phyloP scores from a whole-genome alignment of 2,888 invertebrate genomes.

The Drosophila anomalipes region DNA sequence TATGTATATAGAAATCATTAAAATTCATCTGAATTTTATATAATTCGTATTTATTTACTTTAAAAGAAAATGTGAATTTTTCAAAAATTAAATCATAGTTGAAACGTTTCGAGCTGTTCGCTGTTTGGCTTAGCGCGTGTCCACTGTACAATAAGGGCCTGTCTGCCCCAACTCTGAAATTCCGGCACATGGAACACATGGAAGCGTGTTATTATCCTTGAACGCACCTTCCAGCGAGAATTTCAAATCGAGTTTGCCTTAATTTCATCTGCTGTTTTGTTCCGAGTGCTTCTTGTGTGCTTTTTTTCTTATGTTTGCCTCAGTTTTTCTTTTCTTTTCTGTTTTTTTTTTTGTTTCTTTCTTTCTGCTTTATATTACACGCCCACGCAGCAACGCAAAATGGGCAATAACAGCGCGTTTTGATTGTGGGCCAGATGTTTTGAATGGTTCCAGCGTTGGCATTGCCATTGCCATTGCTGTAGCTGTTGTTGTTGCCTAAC shows the following conservation, averaged over 20 bases:
- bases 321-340: constrained; percentile 6
- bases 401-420: constrained; percentile 71
- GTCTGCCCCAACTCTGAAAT: neutral
- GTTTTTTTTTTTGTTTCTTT: constrained; percentile 11
- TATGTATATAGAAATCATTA: neutral
- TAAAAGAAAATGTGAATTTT: neutral
- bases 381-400: constrained; percentile 64
- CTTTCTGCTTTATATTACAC: constrained; percentile 46
- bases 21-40: neutral
- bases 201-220: constrained; percentile 18
- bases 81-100: neutral
- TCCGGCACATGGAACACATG: neutral
- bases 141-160: neutral
- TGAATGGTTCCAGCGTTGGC: constrained; percentile 56
- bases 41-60: neutral
- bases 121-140: neutral
- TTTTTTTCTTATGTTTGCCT: constrained; percentile 3
- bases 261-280: constrained; percentile 30
- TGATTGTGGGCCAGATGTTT: constrained; percentile 72
- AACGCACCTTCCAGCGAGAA: constrained; percentile 39
- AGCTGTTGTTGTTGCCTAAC: constrained; percentile 54
- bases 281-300: neutral
- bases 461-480: constrained; percentile 38
- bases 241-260: constrained; percentile 59
- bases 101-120: neutral